Base-by-base conservation (phyloP, 2,797 vertebrate species). In the Telmatherina bonti region DNA sequence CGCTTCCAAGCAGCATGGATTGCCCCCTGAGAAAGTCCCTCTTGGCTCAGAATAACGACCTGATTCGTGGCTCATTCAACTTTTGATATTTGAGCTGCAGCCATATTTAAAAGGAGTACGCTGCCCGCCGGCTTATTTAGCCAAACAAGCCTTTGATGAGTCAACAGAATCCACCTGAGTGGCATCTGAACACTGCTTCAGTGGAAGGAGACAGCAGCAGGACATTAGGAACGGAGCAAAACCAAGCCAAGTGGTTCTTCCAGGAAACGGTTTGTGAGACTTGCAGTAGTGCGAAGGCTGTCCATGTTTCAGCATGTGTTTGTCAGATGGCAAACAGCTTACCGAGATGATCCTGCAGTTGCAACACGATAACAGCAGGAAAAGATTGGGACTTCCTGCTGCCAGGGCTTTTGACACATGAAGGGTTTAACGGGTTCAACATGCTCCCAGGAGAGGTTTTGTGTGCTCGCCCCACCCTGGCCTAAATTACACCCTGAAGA, bases 401-500 rank as follows among this genome's bases (percentile, higher is more conserved):
- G 24, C 9, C 7, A 22, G 65, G 26, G 24, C 3, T 13, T 41
- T 55, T 27, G 3, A 63, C 54, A 57, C 71, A 62, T 41, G 1
- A 8, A 26, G 33, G 55, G 1, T n/a, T 47, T 8, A 11, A 27
- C 15, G 54, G 1, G 15, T 45, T 67, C 5, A 41, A 16, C 4
- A 2, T 56, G 27, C 57, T 43, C 58, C 24, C 9, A 2, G 13
- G n/a, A 58, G 63, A 24, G 54, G n/a, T 22, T 52, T 58, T 62
- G 64, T 16, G 43, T 65, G 49, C 22, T 65, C 6, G 24, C 22
- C 53, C 62, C 76, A 11, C 76, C 70, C 76, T 33, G 2, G 27
- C 4, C 26, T 63, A 59, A 78, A 72, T 78, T 30, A 69, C 62
- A 69, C 78, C 67, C 74, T 0, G 20, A 66, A 65, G 68, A 66